Evolutionary conservation across 2,797 vertebrate species (phyloP), one percentile per base, ranked within the genome.

Genomic region (Syngnathus rostellatus): DNA sequence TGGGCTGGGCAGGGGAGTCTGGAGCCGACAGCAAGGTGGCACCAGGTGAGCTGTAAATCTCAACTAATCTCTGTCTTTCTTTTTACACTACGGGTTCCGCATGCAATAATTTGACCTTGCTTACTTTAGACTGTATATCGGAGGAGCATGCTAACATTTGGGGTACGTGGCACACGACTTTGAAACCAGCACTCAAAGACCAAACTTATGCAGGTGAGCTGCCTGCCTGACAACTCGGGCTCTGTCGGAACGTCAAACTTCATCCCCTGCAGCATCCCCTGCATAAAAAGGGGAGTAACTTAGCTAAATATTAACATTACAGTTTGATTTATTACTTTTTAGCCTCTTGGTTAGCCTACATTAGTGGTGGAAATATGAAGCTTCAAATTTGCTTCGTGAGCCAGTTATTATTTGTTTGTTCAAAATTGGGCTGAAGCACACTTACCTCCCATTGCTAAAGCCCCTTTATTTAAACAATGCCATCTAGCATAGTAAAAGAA

Each of bases 111-210:
- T 61, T 68, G 31, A 71, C 48, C 5, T 62, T 2, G 25, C 55
- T 57, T 76, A 39, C 51, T 66, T 71, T 68, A 85, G 83, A 87
- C 17, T 16, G 77, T 6, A 68, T 86, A 87, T 88, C 89, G 1
- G 93, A 96, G 80, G 96, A 97, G 65, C 89, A 93, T 78, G 92
- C 91, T 62, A 92, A 95, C 85, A 95, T 98, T 75, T 98, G 96
- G 95, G 95, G 94, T n/a, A 94, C 95, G 19, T 98, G 96, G 96
- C 95, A 98, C 87, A 88, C 93, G n/a, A 98, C 96, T 0, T 84
- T 98, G 80, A 98, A 95, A 90, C 92, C 92, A 67, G 81, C 88
- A 68, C 88, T 89, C 80, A 95, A 94, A 85, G 93, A 95, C 82
- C 90, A 93, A 77, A 76, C 85, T 51, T 86, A 92, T 66, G 89